Evolutionary conservation across 1,140 invertebrate genomes (phyloP).

Genomic region (Mesaphorura yosii): DNA sequence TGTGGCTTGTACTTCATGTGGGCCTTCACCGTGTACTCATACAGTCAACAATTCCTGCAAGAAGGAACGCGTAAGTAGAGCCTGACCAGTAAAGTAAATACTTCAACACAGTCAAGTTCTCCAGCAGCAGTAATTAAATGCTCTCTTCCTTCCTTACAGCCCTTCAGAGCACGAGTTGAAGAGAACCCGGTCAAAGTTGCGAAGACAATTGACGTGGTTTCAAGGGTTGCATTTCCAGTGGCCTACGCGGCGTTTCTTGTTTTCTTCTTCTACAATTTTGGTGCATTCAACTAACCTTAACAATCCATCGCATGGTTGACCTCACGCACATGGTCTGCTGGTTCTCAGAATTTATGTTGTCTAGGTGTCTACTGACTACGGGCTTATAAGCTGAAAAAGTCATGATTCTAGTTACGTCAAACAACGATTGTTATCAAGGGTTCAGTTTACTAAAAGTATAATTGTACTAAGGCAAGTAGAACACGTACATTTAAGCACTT

Average conservation of each 20-base stretch:
- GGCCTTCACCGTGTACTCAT: constrained; percentile 25
- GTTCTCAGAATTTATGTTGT: too few species aligned
- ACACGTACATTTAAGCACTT: too few species aligned
- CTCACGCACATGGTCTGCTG: too few species aligned
- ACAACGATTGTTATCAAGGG: too few species aligned
- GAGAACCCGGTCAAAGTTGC: constrained; percentile 82
- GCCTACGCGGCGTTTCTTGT: constrained; percentile 83
- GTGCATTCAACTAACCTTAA: constrained; percentile 42
- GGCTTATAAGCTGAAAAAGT: too few species aligned
- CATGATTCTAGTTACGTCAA: too few species aligned
- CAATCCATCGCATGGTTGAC: constrained; percentile 5
- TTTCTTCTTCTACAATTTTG: constrained; percentile 88
- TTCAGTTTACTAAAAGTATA: too few species aligned
- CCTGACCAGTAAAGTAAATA: neutral
- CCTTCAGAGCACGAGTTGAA: constrained; percentile 69
- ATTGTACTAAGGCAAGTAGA: too few species aligned
- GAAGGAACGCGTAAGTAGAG: constrained; percentile 1
- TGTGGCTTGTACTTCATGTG: constrained; percentile 25
- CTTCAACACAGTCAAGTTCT: constrained; percentile 3
- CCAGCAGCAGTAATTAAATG: neutral
- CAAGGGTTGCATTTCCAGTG: constrained; percentile 78
- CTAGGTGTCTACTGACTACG: too few species aligned
- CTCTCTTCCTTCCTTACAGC: neutral
- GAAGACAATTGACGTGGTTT: constrained; percentile 87
- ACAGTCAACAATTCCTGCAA: constrained; percentile 19